Conservation (phyloP, 2,113 vertebrate genomes). For the Columbina picui region DNA sequence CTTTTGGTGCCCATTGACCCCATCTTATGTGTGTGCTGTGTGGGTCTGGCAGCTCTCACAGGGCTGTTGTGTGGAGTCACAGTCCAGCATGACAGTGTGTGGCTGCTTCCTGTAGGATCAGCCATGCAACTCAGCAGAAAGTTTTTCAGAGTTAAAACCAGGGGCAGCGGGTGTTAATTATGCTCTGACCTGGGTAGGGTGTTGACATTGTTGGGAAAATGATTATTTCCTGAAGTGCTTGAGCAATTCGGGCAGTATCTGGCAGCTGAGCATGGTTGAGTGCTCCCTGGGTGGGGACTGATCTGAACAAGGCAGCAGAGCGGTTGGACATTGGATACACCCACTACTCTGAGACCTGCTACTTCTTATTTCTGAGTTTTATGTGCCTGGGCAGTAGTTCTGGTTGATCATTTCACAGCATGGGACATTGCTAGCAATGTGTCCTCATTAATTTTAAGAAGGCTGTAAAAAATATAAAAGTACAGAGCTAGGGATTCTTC, state of each 20-base stretch:
- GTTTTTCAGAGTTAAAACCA: background rate
- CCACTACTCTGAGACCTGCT: background rate
- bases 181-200: background rate
- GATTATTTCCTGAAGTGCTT: background rate
- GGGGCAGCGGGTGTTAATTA: background rate
- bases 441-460: background rate
- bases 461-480: background rate
- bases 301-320: background rate
- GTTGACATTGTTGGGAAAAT: background rate
- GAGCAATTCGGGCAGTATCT: background rate
- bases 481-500: background rate
- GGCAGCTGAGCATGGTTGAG: background rate
- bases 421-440: accelerated
- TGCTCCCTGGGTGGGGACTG: background rate
- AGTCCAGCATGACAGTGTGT: background rate
- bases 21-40: accelerated
- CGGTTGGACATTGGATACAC: accelerated
- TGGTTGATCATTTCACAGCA: background rate
- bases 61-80: accelerated
- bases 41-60: accelerated
- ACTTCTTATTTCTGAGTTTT: background rate
- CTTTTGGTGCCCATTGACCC: background rate
- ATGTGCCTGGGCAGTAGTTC: background rate
- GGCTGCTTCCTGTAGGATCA: background rate
- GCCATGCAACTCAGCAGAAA: background rate